These are phyloP conservation scores for Poliocrania exsul DNA, from an alignment of 2,797 vertebrate species.

Conservation along the genomic window DNA sequence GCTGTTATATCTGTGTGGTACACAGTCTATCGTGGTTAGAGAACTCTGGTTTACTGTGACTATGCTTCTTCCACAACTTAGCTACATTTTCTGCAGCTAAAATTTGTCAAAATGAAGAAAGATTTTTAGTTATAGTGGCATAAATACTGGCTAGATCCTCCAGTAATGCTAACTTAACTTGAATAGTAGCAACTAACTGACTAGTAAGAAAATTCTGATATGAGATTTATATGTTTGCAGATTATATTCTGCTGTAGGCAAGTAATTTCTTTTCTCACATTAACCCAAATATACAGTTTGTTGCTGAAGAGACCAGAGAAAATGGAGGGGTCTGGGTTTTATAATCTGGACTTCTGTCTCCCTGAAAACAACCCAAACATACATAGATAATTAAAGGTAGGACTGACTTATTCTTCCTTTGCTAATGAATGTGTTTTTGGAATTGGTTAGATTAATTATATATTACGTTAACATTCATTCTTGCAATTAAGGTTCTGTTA, in stretches of 20 bases:
- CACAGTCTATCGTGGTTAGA: accelerated
- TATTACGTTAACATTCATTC: background rate
- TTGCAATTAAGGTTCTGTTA: background rate
- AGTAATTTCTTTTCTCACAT: background rate
- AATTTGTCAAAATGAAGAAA: background rate
- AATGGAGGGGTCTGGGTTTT: background rate
- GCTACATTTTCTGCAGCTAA: background rate
- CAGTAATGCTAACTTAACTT: background rate
- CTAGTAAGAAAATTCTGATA: background rate
- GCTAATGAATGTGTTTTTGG: background rate
- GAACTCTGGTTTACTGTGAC: background rate
- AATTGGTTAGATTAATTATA: slow-evolving; percentile 15
- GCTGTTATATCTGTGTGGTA: background rate
- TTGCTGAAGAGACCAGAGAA: background rate
- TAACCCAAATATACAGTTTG: background rate
- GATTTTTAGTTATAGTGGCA: background rate
- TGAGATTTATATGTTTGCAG: background rate
- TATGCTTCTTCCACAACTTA: background rate
- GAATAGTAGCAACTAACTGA: background rate
- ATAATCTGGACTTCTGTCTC: background rate
- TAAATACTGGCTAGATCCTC: background rate
- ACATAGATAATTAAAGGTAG: background rate
- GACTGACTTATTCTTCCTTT: background rate
- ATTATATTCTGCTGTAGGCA: background rate
- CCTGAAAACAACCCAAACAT: background rate